Evolutionary conservation across 2,888 invertebrate species (phyloP), one percentile per base, ranked within the genome.

Genomic region (Lacanobia wlatinum): DNA sequence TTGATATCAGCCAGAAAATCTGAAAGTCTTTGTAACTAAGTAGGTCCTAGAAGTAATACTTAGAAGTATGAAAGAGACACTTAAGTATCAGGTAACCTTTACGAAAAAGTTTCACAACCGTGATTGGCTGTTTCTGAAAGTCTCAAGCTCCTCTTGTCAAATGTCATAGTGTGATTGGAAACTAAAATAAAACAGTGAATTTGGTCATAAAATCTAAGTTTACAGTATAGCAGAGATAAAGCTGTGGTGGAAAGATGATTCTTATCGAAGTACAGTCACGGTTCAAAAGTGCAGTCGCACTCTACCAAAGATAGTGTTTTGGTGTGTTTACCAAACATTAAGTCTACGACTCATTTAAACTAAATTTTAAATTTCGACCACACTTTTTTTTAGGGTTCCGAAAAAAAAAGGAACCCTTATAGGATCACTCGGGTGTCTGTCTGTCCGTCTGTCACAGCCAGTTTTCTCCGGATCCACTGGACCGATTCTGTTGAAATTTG

Each of bases 1-100:
- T 80, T 60, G 53, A 53, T 77, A 80, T 82, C 79, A 34, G 10
- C 4, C 40, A 62, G 59, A 14, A 59, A 53, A 67, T 66, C 53
- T 68, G 64, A 68, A 79, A 76, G 67, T 72, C 46, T 60, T 55
- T 16, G 12, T 46, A 69, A 76, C 18, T n/a, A n/a, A 23, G 10
- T 73, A 23, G 0, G 4, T 68, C 16, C 58, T 18, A 28, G 21
- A 68, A 55, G 46, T 52, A 38, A 43, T 38, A 48, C 34, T 46
- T 38, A 50, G 21, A 10, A 2, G 18, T 23, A 52, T 43, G 21
- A 65, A 65, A 21, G 53, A 55, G 38, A 23, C n/a, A 38, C 52
- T 34, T 40, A 59, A 40, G 23, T 67, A 46, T 53, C 76, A 28
- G 28, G 40, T 68, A 68, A 76, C 69, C 60, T 74, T 77, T 55